These are phyloP conservation scores for Ammodramus savannarum DNA, from an alignment of 2,113 vertebrate genomes.

Conservation along the genomic window DNA sequence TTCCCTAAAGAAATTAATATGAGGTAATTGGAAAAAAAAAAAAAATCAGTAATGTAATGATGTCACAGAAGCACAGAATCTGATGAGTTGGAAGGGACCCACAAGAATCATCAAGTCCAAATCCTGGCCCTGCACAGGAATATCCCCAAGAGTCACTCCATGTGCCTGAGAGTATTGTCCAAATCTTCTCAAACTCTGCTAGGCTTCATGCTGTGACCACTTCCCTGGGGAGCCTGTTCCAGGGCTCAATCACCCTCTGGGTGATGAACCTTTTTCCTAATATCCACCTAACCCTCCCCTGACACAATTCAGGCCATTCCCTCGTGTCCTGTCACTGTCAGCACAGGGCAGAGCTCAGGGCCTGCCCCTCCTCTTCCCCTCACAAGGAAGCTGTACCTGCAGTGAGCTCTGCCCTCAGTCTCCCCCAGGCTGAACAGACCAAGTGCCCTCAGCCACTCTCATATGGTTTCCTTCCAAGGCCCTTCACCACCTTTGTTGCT, in stretches of 20 bases:
- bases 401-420: rapidly evolving
- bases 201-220: background rate
- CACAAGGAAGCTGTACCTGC: rapidly evolving
- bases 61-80: background rate
- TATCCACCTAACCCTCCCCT: background rate
- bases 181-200: background rate
- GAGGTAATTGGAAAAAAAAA: background rate
- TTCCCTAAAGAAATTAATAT: background rate
- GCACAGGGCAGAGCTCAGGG: background rate
- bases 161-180: background rate
- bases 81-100: background rate
- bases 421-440: background rate
- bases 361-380: background rate
- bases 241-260: background rate
- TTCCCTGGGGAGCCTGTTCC: background rate
- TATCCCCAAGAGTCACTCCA: background rate
- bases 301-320: background rate
- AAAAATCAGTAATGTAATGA: background rate
- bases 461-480: background rate
- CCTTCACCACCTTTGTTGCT: background rate
- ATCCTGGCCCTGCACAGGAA: background rate
- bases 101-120: background rate
- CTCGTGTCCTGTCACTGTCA: rapidly evolving
- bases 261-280: background rate
- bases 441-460: background rate